Base-by-base conservation (phyloP, 1,140 invertebrate species). In the Dinoponera quadriceps region DNA sequence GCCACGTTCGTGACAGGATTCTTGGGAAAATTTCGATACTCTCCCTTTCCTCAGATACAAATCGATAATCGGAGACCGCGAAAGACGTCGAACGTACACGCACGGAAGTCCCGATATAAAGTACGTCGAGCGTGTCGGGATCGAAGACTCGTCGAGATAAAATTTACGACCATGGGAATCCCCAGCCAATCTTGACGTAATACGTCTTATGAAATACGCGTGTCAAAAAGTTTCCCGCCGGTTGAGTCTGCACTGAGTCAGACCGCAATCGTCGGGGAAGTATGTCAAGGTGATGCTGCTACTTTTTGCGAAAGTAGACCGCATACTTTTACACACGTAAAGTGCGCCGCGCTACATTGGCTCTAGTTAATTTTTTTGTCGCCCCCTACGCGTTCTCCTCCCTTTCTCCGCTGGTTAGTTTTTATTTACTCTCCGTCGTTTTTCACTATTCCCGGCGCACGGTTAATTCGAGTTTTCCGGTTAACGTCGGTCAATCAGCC, bases 201-300 rank as follows among this genome's bases (percentile, higher is more conserved):
- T 38, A 44, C 20, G 16, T 78, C 75, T 78, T 78, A 20, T 57
- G 44, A 78, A 68, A 78, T 44, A 78, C 3, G 63, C 7, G 18
- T 20, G 14, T 68, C 13, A 29, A 69, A 78, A 78, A 78, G 63
- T 78, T 78, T 7, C 2, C 22, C 49, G 27, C 55, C 44, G 29
- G 14, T n/a, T 44, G 25, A 5, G 7, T 48, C 69, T 13, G 44
- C 57, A 44, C 16, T 20, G 44, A 78, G 49, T 75, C 51, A 33
- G 20, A 78, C 51, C 29, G 22, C 63, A 69, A 57, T 78, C 63
- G 48, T 13, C 18, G 51, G 13, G 3, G 16, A 78, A 68, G 49
- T 57, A n/a, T 57, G 51, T 78, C 51, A 68, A 78, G 62, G 29
- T 77, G 9, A 14, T 75, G 11, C 14, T 63, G 7, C 14, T 78